A percentile compares a stretch with the other conserved stretches of the same genome.
These are phyloP conservation scores for Pelodiscus sinensis DNA, from an alignment of 2,113 vertebrate genomes.

Conservation along the genomic window DNA sequence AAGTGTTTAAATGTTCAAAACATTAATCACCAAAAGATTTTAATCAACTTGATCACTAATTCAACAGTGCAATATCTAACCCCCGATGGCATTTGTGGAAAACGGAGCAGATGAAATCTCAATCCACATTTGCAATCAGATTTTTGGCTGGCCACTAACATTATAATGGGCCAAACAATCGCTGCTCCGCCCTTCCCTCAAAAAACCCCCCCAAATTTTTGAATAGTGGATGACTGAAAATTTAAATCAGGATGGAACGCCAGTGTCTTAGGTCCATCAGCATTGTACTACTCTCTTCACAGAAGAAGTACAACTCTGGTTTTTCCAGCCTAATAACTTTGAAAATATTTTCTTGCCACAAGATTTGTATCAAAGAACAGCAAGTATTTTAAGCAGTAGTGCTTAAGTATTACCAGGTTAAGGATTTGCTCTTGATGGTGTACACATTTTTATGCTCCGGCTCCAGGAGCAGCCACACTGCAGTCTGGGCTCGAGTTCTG, in stretches of 20 bases:
- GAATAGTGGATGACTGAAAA: neutral
- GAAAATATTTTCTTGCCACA: rapidly evolving
- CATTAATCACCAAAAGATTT: neutral
- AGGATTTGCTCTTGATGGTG: neutral
- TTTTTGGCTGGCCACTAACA: neutral
- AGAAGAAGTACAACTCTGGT: neutral
- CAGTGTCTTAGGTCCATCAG: neutral
- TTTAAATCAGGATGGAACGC: neutral
- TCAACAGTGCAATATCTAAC: neutral
- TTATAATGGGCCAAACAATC: neutral
- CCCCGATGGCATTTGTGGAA: rapidly evolving
- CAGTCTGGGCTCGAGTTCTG: no score
- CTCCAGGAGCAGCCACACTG: no score
- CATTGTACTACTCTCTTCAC: no score
- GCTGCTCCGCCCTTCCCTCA: neutral
- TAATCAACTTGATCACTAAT: neutral
- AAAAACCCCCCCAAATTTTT: neutral
- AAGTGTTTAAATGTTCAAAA: neutral
- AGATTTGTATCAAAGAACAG: neutral
- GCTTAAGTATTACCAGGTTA: neutral
- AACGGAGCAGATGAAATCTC: neutral
- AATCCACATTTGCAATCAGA: neutral
- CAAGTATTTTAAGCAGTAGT: neutral
- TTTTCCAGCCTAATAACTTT: neutral
- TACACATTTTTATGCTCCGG: neutral